phyloP scores from a whole-genome alignment of 2,888 invertebrate genomes.

The Cantharis flavilabris region DNA sequence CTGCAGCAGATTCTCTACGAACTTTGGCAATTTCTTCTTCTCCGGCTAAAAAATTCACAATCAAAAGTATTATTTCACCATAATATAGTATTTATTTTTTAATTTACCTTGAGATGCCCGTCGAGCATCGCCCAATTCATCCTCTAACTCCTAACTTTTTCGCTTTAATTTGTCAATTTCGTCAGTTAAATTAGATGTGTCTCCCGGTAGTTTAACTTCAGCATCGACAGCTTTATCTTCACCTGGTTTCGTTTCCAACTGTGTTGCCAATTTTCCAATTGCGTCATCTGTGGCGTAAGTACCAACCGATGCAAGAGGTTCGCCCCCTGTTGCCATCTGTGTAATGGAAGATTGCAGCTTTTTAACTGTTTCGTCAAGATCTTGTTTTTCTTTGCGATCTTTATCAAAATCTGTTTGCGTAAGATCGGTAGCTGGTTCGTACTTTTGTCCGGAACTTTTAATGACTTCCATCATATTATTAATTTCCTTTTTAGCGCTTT shows the following conservation, averaged over 20 bases:
- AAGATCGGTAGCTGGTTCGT: conserved; percentile 16
- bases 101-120: not conserved
- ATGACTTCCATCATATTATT: conserved; percentile 38
- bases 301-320: not conserved
- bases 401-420: conserved; percentile 31
- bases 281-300: conserved; percentile 19
- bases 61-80: conserved; percentile 28
- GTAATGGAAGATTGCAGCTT: conserved; percentile 40
- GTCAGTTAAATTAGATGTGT: not conserved
- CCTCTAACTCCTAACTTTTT: not conserved
- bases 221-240: conserved; percentile 6
- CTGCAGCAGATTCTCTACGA: conserved; percentile 45
- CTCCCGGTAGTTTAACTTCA: not conserved
- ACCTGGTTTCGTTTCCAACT: conserved; percentile 33
- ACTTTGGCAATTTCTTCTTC: conserved; percentile 32
- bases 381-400: conserved; percentile 42
- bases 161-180: not conserved
- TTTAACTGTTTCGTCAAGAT: conserved; percentile 40
- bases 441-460: conserved; percentile 19
- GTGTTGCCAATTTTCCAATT: conserved; percentile 34
- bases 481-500: conserved; percentile 35
- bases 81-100: conserved; percentile 5
- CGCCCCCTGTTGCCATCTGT: conserved; percentile 10
- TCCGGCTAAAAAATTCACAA: conserved; percentile 20
- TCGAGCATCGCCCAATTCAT: conserved; percentile 4